These are phyloP conservation scores for Crocidura indochinensis DNA, from an alignment of 2,797 vertebrate genomes.

Conservation along the genomic window DNA sequence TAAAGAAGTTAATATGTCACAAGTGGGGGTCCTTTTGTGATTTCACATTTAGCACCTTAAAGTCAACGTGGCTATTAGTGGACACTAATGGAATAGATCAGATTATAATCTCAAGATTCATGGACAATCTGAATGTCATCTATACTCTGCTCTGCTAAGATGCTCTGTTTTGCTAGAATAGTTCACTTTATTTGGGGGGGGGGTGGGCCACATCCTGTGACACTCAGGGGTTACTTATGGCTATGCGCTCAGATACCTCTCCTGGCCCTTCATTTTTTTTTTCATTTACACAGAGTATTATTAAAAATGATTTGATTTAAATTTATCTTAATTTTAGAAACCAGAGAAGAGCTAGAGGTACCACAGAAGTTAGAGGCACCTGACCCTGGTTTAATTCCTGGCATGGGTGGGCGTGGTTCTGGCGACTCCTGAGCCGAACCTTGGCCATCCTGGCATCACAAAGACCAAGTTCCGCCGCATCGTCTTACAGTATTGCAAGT, in stretches of 20 bases:
- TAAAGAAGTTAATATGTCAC: not conserved
- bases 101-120: not conserved
- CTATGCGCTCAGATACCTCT: too few species aligned
- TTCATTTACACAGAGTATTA: not conserved
- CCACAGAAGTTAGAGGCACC: too few species aligned
- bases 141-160: not conserved
- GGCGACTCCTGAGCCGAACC: too few species aligned
- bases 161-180: not conserved
- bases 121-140: not conserved
- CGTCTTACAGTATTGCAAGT: too few species aligned
- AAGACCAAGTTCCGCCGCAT: too few species aligned
- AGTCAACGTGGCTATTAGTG: not conserved
- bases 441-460: too few species aligned
- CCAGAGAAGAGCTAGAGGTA: not conserved
- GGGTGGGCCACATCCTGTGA: too few species aligned
- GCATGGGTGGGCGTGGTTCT: too few species aligned
- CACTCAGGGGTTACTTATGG: too few species aligned
- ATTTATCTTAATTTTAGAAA: not conserved
- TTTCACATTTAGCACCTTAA: conserved; percentile 18
- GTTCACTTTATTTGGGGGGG: too few species aligned
- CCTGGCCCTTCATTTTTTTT: not conserved
- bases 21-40: not conserved
- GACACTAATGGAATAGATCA: not conserved
- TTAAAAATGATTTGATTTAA: not conserved
- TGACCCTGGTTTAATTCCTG: too few species aligned